A percentile compares a stretch with the other conserved stretches of the same genome.
Conservation (phyloP, 1,140 invertebrate genomes). For the Anoplolepis gracilipes region DNA sequence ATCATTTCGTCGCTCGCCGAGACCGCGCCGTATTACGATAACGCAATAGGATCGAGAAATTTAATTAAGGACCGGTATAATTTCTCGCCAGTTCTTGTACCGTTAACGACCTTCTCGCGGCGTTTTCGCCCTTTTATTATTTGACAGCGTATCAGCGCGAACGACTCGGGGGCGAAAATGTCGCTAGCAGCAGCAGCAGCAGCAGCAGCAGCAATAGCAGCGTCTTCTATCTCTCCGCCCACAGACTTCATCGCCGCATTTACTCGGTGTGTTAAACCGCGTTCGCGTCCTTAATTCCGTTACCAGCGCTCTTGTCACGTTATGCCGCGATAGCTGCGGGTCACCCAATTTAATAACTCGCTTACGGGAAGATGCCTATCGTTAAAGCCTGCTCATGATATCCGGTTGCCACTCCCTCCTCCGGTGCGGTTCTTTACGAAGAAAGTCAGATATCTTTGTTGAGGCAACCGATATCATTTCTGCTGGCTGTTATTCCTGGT, state of each 20-base stretch:
- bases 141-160: constrained; percentile 70
- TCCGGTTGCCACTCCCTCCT: constrained; percentile 8
- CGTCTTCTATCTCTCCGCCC: constrained; percentile 19
- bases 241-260: constrained; percentile 25
- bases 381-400: constrained; percentile 42
- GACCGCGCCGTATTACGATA: constrained; percentile 59
- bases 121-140: constrained; percentile 73
- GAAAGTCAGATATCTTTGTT: constrained; percentile 9
- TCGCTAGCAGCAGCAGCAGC: constrained; percentile 40
- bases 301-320: constrained; percentile 58
- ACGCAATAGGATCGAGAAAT: constrained; percentile 78
- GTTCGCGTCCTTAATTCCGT: constrained; percentile 71
- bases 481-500: constrained; percentile 36
- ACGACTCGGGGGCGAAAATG: constrained; percentile 64
- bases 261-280: constrained; percentile 56
- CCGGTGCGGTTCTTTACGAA: not conserved
- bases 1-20: constrained; percentile 48
- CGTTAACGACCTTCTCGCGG: constrained; percentile 71
- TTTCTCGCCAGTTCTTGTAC: constrained; percentile 69
- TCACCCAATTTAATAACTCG: constrained; percentile 60
- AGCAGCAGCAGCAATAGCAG: not conserved
- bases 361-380: constrained; percentile 39
- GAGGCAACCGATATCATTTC: constrained; percentile 40
- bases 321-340: constrained; percentile 61
- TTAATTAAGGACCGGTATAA: constrained; percentile 79